Evolutionary conservation across 2,888 invertebrate genomes (phyloP), one percentile per base, ranked within the genome.

Genomic region (Nomada flava): DNA sequence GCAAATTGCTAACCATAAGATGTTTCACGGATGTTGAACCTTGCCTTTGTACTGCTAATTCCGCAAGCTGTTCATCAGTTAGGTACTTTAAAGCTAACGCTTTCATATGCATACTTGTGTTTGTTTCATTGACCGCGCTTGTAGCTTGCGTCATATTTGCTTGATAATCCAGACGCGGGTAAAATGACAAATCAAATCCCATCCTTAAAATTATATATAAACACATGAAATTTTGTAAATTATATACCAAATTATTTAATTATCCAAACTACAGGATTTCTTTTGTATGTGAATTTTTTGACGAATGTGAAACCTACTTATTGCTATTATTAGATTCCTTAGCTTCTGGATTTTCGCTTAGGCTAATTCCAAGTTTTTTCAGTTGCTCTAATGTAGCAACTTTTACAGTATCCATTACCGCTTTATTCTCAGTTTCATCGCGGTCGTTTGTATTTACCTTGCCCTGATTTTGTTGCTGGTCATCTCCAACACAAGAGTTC

Each of bases 31-130:
- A 88, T 42, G 88, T 82, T 1, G 87, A 75, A 67, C 89, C 89
- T 76, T 92, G 90, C 55, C 91, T 91, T 68, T 91, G 92, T 55
- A 89, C 76, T 15, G 92, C 91, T 64, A 92, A 84, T 79, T 93
- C 93, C 11, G 92, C 89, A 55, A 95, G 87, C 83, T 95, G 94
- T 23, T 95, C 95, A 53, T 94, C 94, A 15, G 94, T 95, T 59
- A 95, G 91, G 90, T 95, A 95, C 86, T 95, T 95, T 93, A 95
- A 93, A 57, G 95, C 94, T 20, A 95, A 90, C 76, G 95, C 95
- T 88, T 95, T 95, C 87, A 95, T 95, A 53, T 94, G 94, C 92
- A 95, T 94, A 90, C 95, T 95, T 15, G 95, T 93, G 86, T 95
- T 95, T 10, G 93, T 92, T 79, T 94, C 93, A 42, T 89, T 89